These are phyloP conservation scores for Macrostomum cliftonense DNA, from an alignment of 2,888 invertebrate species.

Conservation along the genomic window DNA sequence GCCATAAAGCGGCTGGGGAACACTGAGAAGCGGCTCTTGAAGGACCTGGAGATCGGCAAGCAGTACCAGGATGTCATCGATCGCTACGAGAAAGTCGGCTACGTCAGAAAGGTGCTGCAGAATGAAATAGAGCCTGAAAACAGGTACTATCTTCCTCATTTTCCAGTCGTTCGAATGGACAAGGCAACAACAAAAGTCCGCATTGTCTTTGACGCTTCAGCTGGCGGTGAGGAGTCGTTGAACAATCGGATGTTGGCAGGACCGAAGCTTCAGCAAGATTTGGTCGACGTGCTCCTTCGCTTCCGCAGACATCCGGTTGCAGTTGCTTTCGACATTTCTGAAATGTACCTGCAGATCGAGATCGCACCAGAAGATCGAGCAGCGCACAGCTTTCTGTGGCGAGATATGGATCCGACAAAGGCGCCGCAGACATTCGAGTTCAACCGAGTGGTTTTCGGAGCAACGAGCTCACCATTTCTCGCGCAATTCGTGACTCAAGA, in stretches of 20 bases:
- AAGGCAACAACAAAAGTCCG: constrained; percentile 9
- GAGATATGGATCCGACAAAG: constrained; percentile 1
- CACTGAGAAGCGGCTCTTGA: neutral
- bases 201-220: constrained; percentile 15
- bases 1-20: no score
- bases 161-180: constrained; percentile 6
- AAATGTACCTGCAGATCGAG: constrained; percentile 10
- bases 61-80: no score
- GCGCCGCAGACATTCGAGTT: constrained; percentile 5
- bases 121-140: no score
- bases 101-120: no score
- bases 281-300: constrained; percentile 12
- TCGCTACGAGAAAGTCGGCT: no score
- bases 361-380: constrained; percentile 3
- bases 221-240: constrained; percentile 8
- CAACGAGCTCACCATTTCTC: constrained; percentile 6
- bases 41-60: no score
- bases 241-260: constrained; percentile 13
- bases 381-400: constrained; percentile 9
- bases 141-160: constrained; percentile 1
- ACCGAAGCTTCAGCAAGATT: constrained; percentile 15
- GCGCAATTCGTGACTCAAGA: constrained; percentile 7
- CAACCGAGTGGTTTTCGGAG: constrained; percentile 8
- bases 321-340: constrained; percentile 9
- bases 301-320: neutral